Percentiles rank a stretch among this genome's conserved stretches.
phyloP scores from a whole-genome alignment of 1,140 invertebrate genomes.

The Ectropis grisescens region DNA sequence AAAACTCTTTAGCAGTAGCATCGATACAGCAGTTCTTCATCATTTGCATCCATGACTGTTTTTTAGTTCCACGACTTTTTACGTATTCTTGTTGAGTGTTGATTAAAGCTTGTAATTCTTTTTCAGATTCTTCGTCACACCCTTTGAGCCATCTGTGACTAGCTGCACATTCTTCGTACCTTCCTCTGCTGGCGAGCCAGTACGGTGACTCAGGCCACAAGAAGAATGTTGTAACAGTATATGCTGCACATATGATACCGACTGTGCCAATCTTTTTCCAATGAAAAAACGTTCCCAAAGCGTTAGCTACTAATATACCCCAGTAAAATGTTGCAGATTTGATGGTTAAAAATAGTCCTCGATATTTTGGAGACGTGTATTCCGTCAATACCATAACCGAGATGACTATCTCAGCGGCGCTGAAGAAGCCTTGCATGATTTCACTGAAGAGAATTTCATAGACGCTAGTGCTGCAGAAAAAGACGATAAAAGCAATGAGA shows the following conservation, averaged over 20 bases:
- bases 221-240: constrained; percentile 11
- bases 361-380: constrained; percentile 21
- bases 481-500: constrained; percentile 9
- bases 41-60: neutral
- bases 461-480: constrained; percentile 17
- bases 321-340: constrained; percentile 26
- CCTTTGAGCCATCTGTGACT: constrained; percentile 24
- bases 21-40: constrained; percentile 1
- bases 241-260: constrained; percentile 18
- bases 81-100: constrained; percentile 11
- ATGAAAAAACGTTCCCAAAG: constrained; percentile 27
- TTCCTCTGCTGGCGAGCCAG: constrained; percentile 25
- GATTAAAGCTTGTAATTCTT: constrained; percentile 16
- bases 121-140: constrained; percentile 12
- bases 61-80: constrained; percentile 11
- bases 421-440: constrained; percentile 18
- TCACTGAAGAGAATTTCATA: constrained; percentile 21
- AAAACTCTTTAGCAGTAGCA: constrained; percentile 13
- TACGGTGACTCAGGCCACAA: constrained; percentile 33
- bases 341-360: constrained; percentile 23
- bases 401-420: constrained; percentile 16
- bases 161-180: constrained; percentile 16
- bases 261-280: constrained; percentile 27
- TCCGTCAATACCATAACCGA: constrained; percentile 21
- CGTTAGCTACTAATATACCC: constrained; percentile 29